Conservation (phyloP, 2,797 vertebrate genomes). For the Poecilia velifera region DNA sequence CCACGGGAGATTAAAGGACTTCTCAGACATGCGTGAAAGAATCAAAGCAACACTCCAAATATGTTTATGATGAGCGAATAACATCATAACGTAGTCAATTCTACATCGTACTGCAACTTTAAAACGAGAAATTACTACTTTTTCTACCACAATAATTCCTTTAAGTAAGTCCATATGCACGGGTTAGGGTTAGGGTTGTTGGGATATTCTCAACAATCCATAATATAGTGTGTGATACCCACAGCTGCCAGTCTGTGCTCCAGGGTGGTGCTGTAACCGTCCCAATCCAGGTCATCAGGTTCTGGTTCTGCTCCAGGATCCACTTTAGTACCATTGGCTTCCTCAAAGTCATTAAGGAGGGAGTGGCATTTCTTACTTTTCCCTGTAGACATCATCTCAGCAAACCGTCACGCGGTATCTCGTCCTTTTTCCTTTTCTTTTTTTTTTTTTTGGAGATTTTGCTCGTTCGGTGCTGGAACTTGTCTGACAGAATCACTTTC, state of each 20-base stretch:
- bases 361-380: slow-evolving; percentile 35
- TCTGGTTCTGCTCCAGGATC: slow-evolving; percentile 75
- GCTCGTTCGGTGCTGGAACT: slow-evolving; percentile 17
- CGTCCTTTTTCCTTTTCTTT: slow-evolving; percentile 1
- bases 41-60: too few species aligned
- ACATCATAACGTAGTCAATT: too few species aligned
- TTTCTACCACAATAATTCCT: background rate
- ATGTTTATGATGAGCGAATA: too few species aligned
- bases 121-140: background rate
- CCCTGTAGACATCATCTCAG: slow-evolving; percentile 53
- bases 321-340: slow-evolving; percentile 57
- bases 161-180: background rate
- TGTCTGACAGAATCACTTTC: slow-evolving; percentile 7
- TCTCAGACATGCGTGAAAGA: too few species aligned
- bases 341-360: slow-evolving; percentile 64
- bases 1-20: too few species aligned
- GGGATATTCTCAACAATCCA: background rate
- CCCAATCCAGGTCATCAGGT: slow-evolving; percentile 83
- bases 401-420: too few species aligned
- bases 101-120: background rate
- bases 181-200: too few species aligned
- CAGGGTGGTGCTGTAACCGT: slow-evolving; percentile 78
- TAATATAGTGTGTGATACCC: slow-evolving; percentile 55
- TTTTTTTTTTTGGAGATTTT: background rate
- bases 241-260: slow-evolving; percentile 77